phyloP scores from a whole-genome alignment of 1,140 invertebrate species.

The Leguminivora glycinivorella region DNA sequence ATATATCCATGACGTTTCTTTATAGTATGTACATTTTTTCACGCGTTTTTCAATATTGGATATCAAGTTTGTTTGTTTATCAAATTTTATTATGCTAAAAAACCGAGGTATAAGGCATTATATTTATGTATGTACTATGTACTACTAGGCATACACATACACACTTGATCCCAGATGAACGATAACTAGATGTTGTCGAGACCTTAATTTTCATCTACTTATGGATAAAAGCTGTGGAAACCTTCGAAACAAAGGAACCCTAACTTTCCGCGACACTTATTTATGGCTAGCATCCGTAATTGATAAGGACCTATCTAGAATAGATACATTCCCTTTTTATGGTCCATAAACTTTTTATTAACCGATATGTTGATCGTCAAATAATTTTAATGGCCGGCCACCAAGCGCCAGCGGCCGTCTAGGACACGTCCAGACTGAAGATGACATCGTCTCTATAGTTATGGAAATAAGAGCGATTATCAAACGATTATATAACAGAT shows the following conservation, averaged over 20 bases:
- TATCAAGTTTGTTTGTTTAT: too few species aligned
- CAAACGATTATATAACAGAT: neutral
- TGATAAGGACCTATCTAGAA: constrained; percentile 48
- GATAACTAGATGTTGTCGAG: too few species aligned
- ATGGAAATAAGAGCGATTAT: neutral
- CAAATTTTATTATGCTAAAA: too few species aligned
- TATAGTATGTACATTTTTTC: too few species aligned
- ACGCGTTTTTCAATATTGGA: too few species aligned
- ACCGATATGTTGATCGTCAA: constrained; percentile 51
- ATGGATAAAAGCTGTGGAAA: too few species aligned
- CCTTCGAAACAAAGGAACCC: neutral
- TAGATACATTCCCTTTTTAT: constrained; percentile 60
- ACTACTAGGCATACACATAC: too few species aligned
- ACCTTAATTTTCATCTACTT: too few species aligned
- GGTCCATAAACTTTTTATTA: constrained; percentile 60
- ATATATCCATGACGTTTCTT: too few species aligned
- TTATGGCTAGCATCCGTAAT: constrained; percentile 34
- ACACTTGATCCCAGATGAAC: too few species aligned
- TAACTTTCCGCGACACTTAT: constrained; percentile 22
- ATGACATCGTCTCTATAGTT: neutral
- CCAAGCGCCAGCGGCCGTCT: constrained; percentile 41
- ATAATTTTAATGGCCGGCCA: constrained; percentile 64
- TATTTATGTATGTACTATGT: too few species aligned
- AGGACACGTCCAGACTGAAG: neutral
- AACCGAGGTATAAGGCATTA: too few species aligned